A percentile compares a stretch with the other conserved stretches of the same genome.
These are phyloP conservation scores for Taenaris catops DNA, from an alignment of 2,888 invertebrate genomes.

Conservation along the genomic window DNA sequence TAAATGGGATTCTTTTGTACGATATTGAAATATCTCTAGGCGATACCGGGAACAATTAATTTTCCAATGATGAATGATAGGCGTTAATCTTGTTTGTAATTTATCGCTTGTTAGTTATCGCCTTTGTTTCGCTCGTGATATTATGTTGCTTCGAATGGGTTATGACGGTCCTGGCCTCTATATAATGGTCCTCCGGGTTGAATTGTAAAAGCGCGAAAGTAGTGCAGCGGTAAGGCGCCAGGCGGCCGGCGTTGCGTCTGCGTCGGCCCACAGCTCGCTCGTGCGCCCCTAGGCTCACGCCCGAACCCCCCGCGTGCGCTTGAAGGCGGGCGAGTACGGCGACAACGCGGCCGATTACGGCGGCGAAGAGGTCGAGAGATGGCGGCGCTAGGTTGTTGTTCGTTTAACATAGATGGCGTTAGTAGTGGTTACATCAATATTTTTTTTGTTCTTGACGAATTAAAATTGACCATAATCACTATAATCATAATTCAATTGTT, in stretches of 20 bases:
- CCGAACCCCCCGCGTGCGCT: constrained; percentile 23
- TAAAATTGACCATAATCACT: too few species aligned
- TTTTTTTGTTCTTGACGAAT: too few species aligned
- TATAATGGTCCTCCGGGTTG: constrained; percentile 26
- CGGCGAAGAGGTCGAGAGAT: constrained; percentile 33
- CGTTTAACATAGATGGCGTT: too few species aligned
- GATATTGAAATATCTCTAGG: constrained; percentile 71
- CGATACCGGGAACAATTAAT: constrained; percentile 59
- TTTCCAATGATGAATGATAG: constrained; percentile 59
- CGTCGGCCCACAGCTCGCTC: neutral
- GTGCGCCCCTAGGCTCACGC: neutral
- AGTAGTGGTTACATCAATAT: too few species aligned
- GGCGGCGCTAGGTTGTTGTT: too few species aligned
- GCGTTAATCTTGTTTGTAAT: constrained; percentile 63
- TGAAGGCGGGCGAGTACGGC: constrained; percentile 63
- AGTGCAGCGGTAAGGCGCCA: too few species aligned
- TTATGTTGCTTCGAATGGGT: constrained; percentile 15
- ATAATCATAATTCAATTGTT: too few species aligned
- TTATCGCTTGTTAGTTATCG: constrained; percentile 57
- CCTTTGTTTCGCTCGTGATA: constrained; percentile 39
- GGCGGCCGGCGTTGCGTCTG: neutral
- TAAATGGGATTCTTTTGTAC: constrained; percentile 68
- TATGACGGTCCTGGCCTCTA: constrained; percentile 6
- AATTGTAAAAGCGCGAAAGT: constrained; percentile 33
- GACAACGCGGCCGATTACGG: constrained; percentile 56